A percentile compares a stretch with the other conserved stretches of the same genome.
phyloP scores from a whole-genome alignment of 2,888 invertebrate species.

The Ditula angustiorana region DNA sequence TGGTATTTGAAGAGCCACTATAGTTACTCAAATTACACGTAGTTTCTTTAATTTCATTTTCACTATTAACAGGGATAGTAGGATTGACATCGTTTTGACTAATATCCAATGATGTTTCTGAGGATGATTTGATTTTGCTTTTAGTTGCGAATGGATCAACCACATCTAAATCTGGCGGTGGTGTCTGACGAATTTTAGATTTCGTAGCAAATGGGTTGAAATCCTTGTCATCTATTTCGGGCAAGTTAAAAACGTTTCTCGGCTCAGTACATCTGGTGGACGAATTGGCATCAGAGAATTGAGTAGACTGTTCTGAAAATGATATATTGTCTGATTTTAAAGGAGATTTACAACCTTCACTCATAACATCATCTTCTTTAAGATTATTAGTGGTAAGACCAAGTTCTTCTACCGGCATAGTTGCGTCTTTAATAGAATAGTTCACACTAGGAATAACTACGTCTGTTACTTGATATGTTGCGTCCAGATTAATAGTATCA shows the following conservation, averaged over 20 bases:
- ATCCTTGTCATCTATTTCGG: constrained; percentile 70
- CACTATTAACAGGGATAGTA: constrained; percentile 41
- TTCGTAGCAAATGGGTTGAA: constrained; percentile 72
- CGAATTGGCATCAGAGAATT: constrained; percentile 58
- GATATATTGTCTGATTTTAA: constrained; percentile 52
- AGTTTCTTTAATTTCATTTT: constrained; percentile 51
- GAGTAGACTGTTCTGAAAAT: constrained; percentile 63
- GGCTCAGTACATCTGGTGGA: constrained; percentile 54
- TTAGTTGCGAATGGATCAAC: constrained; percentile 51
- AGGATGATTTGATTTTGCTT: constrained; percentile 47
- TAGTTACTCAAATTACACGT: constrained; percentile 52
- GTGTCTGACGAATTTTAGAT: constrained; percentile 62
- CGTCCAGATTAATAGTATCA: neutral
- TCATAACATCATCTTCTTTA: constrained; percentile 2
- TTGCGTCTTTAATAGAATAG: neutral
- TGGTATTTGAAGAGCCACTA: constrained; percentile 60
- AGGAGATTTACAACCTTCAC: neutral
- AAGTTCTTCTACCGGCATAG: neutral
- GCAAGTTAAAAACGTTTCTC: constrained; percentile 73
- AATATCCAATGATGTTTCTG: constrained; percentile 42
- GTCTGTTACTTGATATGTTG: neutral
- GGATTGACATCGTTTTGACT: constrained; percentile 23
- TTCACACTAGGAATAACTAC: neutral
- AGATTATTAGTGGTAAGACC: neutral
- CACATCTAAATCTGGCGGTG: constrained; percentile 46